Conservation (phyloP, 2,888 invertebrate genomes). For the Melieria omissa region DNA sequence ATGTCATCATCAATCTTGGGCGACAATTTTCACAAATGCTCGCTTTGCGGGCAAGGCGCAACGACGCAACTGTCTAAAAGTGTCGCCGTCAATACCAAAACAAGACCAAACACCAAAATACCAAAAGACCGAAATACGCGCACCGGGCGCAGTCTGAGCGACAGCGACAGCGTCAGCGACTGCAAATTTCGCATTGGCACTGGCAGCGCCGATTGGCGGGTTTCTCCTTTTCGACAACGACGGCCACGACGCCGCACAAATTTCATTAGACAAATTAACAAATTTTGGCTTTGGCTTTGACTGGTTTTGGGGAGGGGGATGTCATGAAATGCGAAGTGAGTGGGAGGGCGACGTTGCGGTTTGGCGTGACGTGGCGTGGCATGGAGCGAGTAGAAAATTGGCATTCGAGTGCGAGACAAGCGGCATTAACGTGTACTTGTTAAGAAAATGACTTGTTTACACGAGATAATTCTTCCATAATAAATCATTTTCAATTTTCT, state of each 20-base stretch:
- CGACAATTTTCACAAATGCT: slow-evolving; percentile 48
- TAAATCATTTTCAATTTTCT: slow-evolving; percentile 54
- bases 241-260: slow-evolving; percentile 39
- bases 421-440: slow-evolving; percentile 26
- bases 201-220: too few species aligned
- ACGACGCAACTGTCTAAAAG: slow-evolving; percentile 43
- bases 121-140: background rate
- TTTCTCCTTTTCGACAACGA: slow-evolving; percentile 32
- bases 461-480: slow-evolving; percentile 61
- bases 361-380: background rate
- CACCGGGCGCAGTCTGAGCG: too few species aligned
- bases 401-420: slow-evolving; percentile 10
- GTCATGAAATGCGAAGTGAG: background rate
- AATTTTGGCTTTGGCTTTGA: slow-evolving; percentile 26
- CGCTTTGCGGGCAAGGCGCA: slow-evolving; percentile 17
- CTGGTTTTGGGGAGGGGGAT: slow-evolving; percentile 5
- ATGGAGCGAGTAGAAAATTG: background rate
- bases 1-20: slow-evolving; percentile 65
- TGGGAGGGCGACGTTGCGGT: background rate
- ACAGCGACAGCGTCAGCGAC: too few species aligned
- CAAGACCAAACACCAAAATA: background rate
- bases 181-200: too few species aligned
- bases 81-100: slow-evolving; percentile 45
- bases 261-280: slow-evolving; percentile 63
- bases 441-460: slow-evolving; percentile 55